A percentile compares a stretch with the other conserved stretches of the same genome.
Conservation (phyloP, 2,797 vertebrate genomes). For the Huso huso region DNA sequence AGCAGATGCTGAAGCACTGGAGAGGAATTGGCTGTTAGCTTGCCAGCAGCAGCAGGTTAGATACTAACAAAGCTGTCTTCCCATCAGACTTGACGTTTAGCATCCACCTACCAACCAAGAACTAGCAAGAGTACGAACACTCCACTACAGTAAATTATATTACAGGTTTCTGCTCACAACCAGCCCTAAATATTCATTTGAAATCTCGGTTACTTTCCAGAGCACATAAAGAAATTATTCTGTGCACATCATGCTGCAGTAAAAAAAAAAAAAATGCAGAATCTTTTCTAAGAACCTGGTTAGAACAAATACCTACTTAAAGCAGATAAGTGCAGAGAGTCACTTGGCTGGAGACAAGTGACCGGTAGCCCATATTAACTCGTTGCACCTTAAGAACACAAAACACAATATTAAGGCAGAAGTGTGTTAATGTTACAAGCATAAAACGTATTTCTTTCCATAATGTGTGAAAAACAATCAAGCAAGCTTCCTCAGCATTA, state of each 20-base stretch:
- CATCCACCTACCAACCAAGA: no score
- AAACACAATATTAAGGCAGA: slow-evolving; percentile 22
- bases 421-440: slow-evolving; percentile 14
- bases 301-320: no score
- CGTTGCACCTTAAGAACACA: neutral
- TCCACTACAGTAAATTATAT: no score
- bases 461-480: slow-evolving; percentile 2
- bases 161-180: no score
- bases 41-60: no score
- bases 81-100: no score
- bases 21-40: no score
- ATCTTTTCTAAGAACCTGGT: no score
- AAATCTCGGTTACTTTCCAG: neutral
- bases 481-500: slow-evolving; percentile 6
- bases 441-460: slow-evolving; percentile 1
- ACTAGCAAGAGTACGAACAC: no score
- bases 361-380: neutral
- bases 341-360: slow-evolving; percentile 1
- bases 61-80: no score
- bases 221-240: neutral
- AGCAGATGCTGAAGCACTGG: no score
- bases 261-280: no score
- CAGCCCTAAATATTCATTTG: neutral
- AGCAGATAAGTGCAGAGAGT: neutral
- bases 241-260: neutral